Evolutionary conservation across 2,113 vertebrate genomes (phyloP), one percentile per base, ranked within the genome.

Genomic region (Grammomys surdaster): DNA sequence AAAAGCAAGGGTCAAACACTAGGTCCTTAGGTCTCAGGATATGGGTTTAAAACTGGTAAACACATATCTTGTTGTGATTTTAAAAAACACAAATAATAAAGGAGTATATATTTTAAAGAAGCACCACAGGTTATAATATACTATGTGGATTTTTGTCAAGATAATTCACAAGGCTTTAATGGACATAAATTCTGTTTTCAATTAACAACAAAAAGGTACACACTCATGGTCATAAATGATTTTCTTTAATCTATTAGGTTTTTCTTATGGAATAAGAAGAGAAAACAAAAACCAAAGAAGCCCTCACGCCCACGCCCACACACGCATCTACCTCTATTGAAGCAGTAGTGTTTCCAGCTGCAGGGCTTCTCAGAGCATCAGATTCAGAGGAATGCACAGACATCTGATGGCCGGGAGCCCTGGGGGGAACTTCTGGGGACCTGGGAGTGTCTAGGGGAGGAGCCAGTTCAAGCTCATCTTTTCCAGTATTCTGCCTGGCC

Each of bases 321-420:
- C 14, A 76, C 22, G 20, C 63, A 96, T 97, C 98, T 98, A 99
- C 99, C 99, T 99, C 99, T 96, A 98, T 94, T 76, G 97, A 86
- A 96, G 97, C 96, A 91, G 97, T 65, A 75, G 96, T 69, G 92
- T 97, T 98, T 95, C 97, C 96, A 54, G 88, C 76, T 40, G 97
- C 94, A 54, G 99, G 98, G 87, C 97, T 98, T 91, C 98, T 98
- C 91, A 98, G 96, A 43, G 98, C 97, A 63, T 99, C 99, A 69
- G 98, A 95, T 90, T 99, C 98, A 0, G 99, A 98, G 98, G 98
- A 99, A 97, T 99, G 99, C 90, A 99, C 99, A 95, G 99, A 99
- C 99, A 99, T 99, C 97, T 99, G 99, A 95, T 98, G 98, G 98
- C 99, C 98, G 0, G 99, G 99, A 20, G 99, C 99, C 43, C 98